Evolutionary conservation across 2,113 vertebrate genomes (phyloP).

Genomic region (Pterocles orientalis): DNA sequence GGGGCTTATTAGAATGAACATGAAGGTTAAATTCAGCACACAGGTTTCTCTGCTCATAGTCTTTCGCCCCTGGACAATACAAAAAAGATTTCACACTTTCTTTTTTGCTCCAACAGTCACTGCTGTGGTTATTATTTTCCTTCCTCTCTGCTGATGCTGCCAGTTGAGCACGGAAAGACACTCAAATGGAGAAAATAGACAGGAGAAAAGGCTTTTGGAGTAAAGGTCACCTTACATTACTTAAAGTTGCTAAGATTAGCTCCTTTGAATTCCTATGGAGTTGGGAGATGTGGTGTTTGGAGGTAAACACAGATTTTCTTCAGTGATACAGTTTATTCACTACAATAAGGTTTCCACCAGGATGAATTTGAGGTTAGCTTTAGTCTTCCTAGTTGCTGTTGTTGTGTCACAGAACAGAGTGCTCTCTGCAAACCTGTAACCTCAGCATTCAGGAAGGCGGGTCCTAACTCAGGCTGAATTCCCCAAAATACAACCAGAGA

Average conservation of each 20-base stretch:
- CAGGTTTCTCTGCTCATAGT: neutral
- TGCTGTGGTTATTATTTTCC: neutral
- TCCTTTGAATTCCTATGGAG: neutral
- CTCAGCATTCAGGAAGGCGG: neutral
- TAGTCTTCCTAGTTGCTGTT: neutral
- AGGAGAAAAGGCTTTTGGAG: neutral
- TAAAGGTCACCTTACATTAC: neutral
- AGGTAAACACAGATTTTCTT: neutral
- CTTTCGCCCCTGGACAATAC: neutral
- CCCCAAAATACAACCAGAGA: neutral
- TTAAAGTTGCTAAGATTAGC: neutral
- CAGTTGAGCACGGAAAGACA: conserved; percentile 22
- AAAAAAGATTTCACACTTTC: neutral
- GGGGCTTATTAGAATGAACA: neutral
- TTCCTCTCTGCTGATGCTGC: neutral
- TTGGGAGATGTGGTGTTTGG: neutral
- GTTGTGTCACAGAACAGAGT: neutral
- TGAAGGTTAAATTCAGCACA: neutral
- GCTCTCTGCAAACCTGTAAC: neutral
- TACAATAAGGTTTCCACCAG: neutral
- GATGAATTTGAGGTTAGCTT: neutral
- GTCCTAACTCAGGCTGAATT: neutral
- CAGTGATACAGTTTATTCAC: neutral
- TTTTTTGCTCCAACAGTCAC: neutral
- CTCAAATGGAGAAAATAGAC: neutral